phyloP scores from a whole-genome alignment of 2,888 invertebrate species.

The Hymenopus coronatus region DNA sequence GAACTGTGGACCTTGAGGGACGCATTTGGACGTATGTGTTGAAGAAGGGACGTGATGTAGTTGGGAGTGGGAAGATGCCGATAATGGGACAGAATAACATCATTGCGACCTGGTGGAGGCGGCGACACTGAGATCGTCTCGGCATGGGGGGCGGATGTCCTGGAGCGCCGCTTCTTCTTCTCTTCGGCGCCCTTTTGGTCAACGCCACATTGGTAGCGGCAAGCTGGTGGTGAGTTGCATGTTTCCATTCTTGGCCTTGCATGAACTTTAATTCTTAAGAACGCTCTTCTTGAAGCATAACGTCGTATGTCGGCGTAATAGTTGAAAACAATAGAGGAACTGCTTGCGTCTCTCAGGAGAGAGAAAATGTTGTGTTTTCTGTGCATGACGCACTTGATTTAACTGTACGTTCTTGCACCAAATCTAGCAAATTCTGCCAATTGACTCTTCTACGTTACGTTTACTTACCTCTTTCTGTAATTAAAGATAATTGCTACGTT shows the following conservation, averaged over 20 bases:
- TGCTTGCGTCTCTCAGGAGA: too few relatives aligned
- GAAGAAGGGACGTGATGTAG: neutral
- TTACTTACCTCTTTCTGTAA: too few relatives aligned
- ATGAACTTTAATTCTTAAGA: too few relatives aligned
- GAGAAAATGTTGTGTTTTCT: too few relatives aligned
- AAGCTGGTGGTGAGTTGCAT: constrained; percentile 6
- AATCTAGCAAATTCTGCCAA: too few relatives aligned
- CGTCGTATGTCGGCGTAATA: too few relatives aligned
- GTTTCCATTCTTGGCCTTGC: neutral
- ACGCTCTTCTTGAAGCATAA: too few relatives aligned
- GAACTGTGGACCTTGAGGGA: neutral
- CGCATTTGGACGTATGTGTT: neutral
- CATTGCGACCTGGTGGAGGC: neutral
- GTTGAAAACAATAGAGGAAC: too few relatives aligned
- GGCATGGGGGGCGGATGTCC: constrained; percentile 7
- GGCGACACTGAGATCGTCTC: neutral
- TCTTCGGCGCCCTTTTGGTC: constrained; percentile 8
- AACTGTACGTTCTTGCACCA: too few relatives aligned
- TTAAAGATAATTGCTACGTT: too few relatives aligned
- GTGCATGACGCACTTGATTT: too few relatives aligned
- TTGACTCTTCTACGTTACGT: too few relatives aligned
- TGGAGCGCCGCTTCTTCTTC: constrained; percentile 5
- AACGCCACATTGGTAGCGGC: neutral
- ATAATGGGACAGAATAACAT: neutral
- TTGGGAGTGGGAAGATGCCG: neutral